phyloP scores from a whole-genome alignment of 1,140 invertebrate species.

The Globodera ellingtonae region DNA sequence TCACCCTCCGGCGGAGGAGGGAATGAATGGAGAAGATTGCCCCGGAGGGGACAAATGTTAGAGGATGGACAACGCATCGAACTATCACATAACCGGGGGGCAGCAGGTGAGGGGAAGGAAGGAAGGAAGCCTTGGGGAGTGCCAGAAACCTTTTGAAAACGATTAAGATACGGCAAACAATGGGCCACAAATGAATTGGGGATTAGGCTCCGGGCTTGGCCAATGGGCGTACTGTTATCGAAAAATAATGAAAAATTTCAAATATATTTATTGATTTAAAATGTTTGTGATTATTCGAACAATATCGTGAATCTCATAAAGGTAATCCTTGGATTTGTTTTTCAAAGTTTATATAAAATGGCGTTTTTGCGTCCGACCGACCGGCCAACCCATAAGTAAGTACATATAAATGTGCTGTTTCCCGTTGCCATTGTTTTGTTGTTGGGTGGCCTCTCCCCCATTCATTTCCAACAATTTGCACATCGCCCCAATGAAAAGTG shows the following conservation, averaged over 20 bases:
- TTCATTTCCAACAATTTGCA: background rate
- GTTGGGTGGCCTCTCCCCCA: background rate
- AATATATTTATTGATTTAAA: no score
- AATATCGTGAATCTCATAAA: no score
- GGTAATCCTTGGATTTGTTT: no score
- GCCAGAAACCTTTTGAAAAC: background rate
- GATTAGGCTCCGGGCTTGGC: background rate
- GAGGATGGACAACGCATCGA: background rate
- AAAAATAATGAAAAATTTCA: no score
- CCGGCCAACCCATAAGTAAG: background rate
- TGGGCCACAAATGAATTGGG: background rate
- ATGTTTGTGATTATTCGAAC: no score
- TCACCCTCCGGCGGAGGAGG: background rate
- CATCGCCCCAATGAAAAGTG: slow-evolving; percentile 1
- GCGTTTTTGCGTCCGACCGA: no score
- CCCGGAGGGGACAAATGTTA: background rate
- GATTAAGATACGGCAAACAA: background rate
- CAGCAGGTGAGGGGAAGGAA: background rate
- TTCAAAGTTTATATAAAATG: no score
- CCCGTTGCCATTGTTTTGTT: background rate
- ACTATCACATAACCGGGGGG: background rate
- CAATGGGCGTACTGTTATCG: no score
- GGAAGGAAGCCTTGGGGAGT: background rate
- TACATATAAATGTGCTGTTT: background rate
- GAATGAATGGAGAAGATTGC: background rate